Evolutionary conservation across 2,888 invertebrate genomes (phyloP).

Genomic region (Amphipyra berbera): DNA sequence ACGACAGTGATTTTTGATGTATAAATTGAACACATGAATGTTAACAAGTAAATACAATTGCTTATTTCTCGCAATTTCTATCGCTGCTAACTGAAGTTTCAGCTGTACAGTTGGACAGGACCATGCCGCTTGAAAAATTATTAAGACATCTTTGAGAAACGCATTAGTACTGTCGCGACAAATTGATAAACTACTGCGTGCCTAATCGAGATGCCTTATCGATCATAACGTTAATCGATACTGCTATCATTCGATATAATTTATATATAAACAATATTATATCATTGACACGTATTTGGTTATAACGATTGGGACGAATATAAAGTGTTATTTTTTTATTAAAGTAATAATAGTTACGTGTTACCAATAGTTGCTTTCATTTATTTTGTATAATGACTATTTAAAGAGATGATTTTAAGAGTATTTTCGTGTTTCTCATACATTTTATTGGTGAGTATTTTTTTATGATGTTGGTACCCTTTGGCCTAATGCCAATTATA

Average conservation of each 20-base stretch:
- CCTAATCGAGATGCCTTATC: constrained; percentile 46
- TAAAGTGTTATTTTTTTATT: constrained; percentile 12
- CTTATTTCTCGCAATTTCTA: too few species aligned
- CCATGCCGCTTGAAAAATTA: not conserved
- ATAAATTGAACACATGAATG: too few species aligned
- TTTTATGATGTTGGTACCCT: not conserved
- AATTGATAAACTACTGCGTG: constrained; percentile 46
- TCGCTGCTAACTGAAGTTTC: too few species aligned
- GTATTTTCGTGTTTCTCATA: constrained; percentile 42
- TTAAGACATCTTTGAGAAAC: not conserved
- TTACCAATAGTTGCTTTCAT: constrained; percentile 21
- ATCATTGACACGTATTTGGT: constrained; percentile 65
- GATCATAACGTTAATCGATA: constrained; percentile 21
- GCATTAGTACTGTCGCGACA: not conserved
- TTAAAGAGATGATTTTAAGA: constrained; percentile 50
- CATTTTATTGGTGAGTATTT: constrained; percentile 51
- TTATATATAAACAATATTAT: constrained; percentile 48
- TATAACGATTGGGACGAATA: not conserved
- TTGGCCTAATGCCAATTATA: not conserved
- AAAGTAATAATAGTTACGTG: not conserved
- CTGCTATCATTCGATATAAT: constrained; percentile 25
- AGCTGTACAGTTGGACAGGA: too few species aligned
- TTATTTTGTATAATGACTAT: constrained; percentile 54
- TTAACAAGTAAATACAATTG: too few species aligned
- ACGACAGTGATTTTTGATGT: too few species aligned